Evolutionary conservation across 2,888 invertebrate genomes (phyloP).

Genomic region (Caenorhabditis sinica): DNA sequence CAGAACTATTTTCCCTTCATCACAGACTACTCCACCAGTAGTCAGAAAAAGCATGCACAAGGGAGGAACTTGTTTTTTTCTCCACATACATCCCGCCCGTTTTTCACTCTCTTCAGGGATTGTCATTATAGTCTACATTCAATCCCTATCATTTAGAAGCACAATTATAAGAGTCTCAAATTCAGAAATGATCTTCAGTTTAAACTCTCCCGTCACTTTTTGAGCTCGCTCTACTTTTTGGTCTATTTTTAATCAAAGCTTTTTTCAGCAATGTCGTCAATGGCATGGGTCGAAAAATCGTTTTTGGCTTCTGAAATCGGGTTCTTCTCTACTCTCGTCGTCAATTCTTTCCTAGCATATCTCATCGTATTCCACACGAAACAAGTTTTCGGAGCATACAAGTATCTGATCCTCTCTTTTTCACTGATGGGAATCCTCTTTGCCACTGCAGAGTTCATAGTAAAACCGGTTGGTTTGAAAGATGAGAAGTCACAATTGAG

Average conservation of each 20-base stretch:
- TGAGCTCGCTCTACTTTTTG: not conserved
- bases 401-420: constrained; percentile 51
- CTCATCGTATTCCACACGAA: constrained; percentile 51
- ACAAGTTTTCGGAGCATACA: constrained; percentile 55
- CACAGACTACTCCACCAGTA: not conserved
- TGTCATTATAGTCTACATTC: constrained; percentile 14
- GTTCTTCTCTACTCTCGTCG: constrained; percentile 39
- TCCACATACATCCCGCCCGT: not conserved
- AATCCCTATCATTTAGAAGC: not conserved
- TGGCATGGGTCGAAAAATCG: constrained; percentile 40
- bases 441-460: constrained; percentile 54
- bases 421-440: constrained; percentile 48
- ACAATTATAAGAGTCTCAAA: constrained; percentile 15
- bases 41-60: constrained; percentile 6
- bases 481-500: not conserved
- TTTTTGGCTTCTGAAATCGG: constrained; percentile 57
- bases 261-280: constrained; percentile 45
- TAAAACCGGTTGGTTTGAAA: constrained; percentile 41
- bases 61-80: constrained; percentile 22
- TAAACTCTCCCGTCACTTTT: constrained; percentile 10
- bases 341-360: constrained; percentile 52
- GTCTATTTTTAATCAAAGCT: not conserved
- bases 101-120: not conserved
- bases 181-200: not conserved
- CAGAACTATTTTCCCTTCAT: constrained; percentile 1